These are phyloP conservation scores for Antechinus flavipes DNA, from an alignment of 2,113 vertebrate species.

Conservation along the genomic window DNA sequence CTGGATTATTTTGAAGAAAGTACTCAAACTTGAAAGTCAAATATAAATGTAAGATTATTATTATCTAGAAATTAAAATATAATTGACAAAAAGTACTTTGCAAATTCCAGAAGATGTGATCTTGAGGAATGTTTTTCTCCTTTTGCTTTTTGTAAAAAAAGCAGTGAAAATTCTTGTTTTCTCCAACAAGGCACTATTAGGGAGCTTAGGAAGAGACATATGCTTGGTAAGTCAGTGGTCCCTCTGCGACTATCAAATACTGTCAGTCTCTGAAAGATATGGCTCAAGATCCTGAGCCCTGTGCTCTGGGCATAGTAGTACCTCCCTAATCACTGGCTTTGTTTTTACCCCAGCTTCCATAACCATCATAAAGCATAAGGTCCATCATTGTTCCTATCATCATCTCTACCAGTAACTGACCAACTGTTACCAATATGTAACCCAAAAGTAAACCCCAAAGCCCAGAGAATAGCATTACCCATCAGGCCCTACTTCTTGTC, in stretches of 20 bases:
- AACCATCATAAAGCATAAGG: not conserved
- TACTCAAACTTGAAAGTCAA: not conserved
- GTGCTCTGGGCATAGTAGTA: not conserved
- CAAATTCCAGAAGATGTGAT: slow-evolving; percentile 62
- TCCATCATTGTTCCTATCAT: not conserved
- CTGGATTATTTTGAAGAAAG: not conserved
- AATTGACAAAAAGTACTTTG: slow-evolving; percentile 33
- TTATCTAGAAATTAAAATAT: not conserved
- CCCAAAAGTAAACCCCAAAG: not conserved
- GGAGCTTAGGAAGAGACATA: not conserved
- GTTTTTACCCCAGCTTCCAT: not conserved
- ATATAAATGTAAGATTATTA: not conserved
- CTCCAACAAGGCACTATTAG: not conserved
- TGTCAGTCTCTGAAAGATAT: not conserved
- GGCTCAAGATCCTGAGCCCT: not conserved
- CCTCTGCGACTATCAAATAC: not conserved
- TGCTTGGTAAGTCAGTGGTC: not conserved
- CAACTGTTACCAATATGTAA: not conserved
- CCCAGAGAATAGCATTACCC: no score
- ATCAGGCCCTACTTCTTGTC: not conserved
- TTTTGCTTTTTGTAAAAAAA: slow-evolving; percentile 45
- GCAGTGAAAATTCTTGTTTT: slow-evolving; percentile 41
- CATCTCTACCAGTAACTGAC: not conserved
- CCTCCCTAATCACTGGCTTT: not conserved
- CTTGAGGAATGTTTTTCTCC: slow-evolving; percentile 35